Evolutionary conservation across 1,140 invertebrate species (phyloP), one percentile per base, ranked within the genome.

Genomic region (Panulirus ornatus): DNA sequence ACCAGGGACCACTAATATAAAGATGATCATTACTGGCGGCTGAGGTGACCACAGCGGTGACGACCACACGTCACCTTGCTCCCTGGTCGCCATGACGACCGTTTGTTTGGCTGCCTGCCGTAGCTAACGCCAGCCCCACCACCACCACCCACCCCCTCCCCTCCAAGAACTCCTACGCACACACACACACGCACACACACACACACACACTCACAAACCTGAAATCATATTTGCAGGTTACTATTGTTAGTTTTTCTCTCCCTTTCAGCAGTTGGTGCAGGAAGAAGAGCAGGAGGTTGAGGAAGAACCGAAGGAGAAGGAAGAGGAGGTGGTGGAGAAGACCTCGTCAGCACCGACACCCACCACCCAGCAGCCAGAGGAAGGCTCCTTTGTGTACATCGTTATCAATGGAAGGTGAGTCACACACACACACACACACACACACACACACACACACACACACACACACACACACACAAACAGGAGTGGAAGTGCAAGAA

Each of bases 61-160:
- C n/a, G n/a, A n/a, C n/a, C n/a, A n/a, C n/a, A n/a, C n/a, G n/a
- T n/a, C 58, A 66, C 58, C 58, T 66, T 66, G n/a, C 27, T 66
- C 58, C 58, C 58, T 66, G n/a, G 58, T 66, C 22, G 58, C 58
- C 58, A 66, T 66, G 58, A 30, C 58, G 30, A 66, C 58, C n/a
- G n/a, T 66, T 66, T 66, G 58, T 66, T 66, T 66, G 58, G 58
- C n/a, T 30, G 58, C 54, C 14, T 58, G 54, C 54, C 54, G 19
- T 16, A 11, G 19, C 54, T 19, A 19, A 14, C 54, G 58, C 58
- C 8, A 30, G 58, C 30, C 71, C 36, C 40, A 27, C 71, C 36
- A 3, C 5, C 11, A 3, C 0, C 36, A 3, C 36, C 16, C 34
- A 6, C 3, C 40, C 40, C 16, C 6, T 30, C 40, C 8, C 71